A percentile compares a stretch with the other conserved stretches of the same genome.
Evolutionary conservation across 2,888 invertebrate species (phyloP).

Genomic region (Hydropsyche betteni): DNA sequence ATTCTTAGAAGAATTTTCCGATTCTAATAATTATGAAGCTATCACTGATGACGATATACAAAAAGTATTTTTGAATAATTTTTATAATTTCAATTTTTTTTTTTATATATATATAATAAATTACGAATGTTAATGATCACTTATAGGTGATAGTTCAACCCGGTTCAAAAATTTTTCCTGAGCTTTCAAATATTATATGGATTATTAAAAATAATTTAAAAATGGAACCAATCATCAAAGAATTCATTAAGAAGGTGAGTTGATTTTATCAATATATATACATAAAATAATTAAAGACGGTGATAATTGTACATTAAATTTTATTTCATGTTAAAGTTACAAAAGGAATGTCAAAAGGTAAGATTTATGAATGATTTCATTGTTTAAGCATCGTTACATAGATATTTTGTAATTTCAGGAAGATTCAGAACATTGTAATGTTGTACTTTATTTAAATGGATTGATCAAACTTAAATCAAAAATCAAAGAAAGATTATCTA

Average conservation of each 20-base stretch:
- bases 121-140: slow-evolving; percentile 10
- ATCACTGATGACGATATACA: slow-evolving; percentile 38
- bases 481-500: slow-evolving; percentile 60
- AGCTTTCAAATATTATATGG: slow-evolving; percentile 44
- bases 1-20: no score
- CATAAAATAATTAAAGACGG: not conserved
- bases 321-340: slow-evolving; percentile 24
- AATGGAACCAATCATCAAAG: slow-evolving; percentile 6
- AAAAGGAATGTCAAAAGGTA: slow-evolving; percentile 33
- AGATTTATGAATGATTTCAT: not conserved
- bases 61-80: slow-evolving; percentile 28
- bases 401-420: not conserved
- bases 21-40: slow-evolving; percentile 36
- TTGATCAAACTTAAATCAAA: slow-evolving; percentile 60
- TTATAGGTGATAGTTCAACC: slow-evolving; percentile 28
- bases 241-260: slow-evolving; percentile 21
- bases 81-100: not conserved
- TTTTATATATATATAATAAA: not conserved
- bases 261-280: not conserved
- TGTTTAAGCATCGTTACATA: not conserved
- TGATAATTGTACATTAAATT: not conserved
- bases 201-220: not conserved
- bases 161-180: slow-evolving; percentile 40
- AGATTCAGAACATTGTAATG: not conserved
- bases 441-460: slow-evolving; percentile 44